Conservation (phyloP, 2,113 vertebrate species). For the Geococcyx californianus region DNA sequence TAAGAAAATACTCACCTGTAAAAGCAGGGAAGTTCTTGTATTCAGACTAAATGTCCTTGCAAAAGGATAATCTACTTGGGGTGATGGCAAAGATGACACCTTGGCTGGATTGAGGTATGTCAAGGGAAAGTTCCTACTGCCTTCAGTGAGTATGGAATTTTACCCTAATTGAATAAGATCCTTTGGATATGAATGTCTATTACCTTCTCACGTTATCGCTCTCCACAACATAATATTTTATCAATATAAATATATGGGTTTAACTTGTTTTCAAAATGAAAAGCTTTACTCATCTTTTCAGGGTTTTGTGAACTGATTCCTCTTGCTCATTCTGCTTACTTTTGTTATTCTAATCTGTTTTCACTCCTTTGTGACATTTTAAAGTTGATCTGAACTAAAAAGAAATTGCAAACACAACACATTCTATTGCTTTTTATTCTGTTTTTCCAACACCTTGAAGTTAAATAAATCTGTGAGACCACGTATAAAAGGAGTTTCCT, state of each 20-base stretch:
- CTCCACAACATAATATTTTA: neutral
- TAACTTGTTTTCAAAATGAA: neutral
- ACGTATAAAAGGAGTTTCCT: neutral
- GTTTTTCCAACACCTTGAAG: neutral
- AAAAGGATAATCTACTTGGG: neutral
- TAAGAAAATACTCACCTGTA: neutral
- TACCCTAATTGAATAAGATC: neutral
- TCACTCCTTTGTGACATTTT: neutral
- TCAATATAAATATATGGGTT: neutral
- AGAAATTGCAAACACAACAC: neutral
- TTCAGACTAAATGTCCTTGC: neutral
- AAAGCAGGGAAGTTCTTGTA: neutral
- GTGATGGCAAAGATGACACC: neutral
- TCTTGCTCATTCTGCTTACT: neutral
- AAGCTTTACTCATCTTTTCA: neutral
- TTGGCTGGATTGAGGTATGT: neutral
- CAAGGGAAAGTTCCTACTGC: neutral
- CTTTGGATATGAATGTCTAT: neutral
- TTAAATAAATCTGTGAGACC: neutral
- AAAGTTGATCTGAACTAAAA: neutral
- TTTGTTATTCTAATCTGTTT: neutral
- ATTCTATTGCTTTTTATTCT: neutral
- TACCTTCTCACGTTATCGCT: neutral
- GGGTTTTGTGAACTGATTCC: neutral
- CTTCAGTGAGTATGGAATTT: neutral